phyloP scores from a whole-genome alignment of 1,140 invertebrate genomes.

The Zaprionus vittiger region DNA sequence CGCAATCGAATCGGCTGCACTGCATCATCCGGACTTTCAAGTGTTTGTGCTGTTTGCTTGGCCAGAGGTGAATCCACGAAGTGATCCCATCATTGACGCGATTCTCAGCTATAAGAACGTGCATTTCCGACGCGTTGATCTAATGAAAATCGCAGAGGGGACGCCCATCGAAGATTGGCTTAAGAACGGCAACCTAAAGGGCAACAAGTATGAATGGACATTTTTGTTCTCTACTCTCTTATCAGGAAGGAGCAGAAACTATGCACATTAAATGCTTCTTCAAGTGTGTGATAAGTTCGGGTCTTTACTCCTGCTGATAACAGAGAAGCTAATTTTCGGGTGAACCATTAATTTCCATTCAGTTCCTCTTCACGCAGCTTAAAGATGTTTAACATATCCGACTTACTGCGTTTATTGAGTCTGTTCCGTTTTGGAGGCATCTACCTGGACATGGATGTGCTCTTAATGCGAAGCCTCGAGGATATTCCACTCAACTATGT shows the following conservation, averaged over 20 bases:
- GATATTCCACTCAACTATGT: constrained; percentile 87
- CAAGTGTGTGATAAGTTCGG: background rate
- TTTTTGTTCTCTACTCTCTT: background rate
- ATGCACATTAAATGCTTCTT: no score
- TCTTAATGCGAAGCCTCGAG: constrained; percentile 87
- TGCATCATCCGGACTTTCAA: constrained; percentile 86
- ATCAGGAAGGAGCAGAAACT: background rate
- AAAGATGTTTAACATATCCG: constrained; percentile 13
- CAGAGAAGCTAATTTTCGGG: background rate
- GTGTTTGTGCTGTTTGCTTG: constrained; percentile 87
- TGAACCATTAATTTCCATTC: background rate
- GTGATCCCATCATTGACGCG: constrained; percentile 76
- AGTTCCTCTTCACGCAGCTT: background rate
- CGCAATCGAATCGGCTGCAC: constrained; percentile 88
- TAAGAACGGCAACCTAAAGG: constrained; percentile 85
- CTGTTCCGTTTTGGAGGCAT: constrained; percentile 17
- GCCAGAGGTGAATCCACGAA: constrained; percentile 48
- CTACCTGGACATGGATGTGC: constrained; percentile 89
- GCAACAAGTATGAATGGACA: constrained; percentile 62
- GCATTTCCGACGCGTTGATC: constrained; percentile 86
- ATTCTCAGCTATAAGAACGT: constrained; percentile 87
- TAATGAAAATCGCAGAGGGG: constrained; percentile 86
- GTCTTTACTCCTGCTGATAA: background rate
- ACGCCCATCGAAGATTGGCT: constrained; percentile 88
- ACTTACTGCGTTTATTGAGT: constrained; percentile 9